Percentiles rank a stretch among this genome's conserved stretches.
These are phyloP conservation scores for Chaenogobius annularis DNA, from an alignment of 2,113 vertebrate species.

Conservation along the genomic window DNA sequence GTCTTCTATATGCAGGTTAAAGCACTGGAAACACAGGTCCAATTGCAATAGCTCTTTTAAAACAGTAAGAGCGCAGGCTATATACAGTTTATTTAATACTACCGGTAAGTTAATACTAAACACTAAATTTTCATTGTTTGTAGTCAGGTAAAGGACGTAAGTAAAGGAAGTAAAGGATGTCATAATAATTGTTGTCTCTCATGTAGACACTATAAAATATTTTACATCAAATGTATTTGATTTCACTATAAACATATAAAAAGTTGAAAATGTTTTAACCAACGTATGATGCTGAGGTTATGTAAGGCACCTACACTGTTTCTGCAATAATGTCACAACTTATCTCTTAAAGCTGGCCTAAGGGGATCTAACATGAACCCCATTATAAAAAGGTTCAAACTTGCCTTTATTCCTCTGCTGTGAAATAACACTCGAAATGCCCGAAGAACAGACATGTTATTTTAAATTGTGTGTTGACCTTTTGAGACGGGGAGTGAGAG, in stretches of 20 bases:
- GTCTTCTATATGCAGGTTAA: too few relatives aligned
- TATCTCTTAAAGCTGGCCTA: neutral
- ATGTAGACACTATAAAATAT: neutral
- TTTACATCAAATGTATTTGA: too few relatives aligned
- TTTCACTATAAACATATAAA: too few relatives aligned
- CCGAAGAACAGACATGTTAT: neutral
- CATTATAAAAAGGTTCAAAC: conserved; percentile 2
- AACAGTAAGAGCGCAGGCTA: too few relatives aligned
- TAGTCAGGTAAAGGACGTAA: too few relatives aligned
- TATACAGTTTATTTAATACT: too few relatives aligned
- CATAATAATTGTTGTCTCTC: neutral
- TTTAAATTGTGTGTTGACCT: neutral
- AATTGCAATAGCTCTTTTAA: too few relatives aligned
- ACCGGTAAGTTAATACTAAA: too few relatives aligned
- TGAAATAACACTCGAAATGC: neutral
- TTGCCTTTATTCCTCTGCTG: neutral
- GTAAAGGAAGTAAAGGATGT: too few relatives aligned
- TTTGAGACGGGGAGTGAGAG: conserved; percentile 7
- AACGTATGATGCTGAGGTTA: neutral
- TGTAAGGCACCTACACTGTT: neutral
- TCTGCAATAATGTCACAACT: neutral
- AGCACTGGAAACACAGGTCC: too few relatives aligned
- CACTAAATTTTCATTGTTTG: too few relatives aligned
- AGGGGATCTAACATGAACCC: neutral
- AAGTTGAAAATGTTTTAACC: neutral